Conservation (phyloP, 30 jellyfish, hydroid and myxozoan species). For the Phacellophora camtschatica region DNA sequence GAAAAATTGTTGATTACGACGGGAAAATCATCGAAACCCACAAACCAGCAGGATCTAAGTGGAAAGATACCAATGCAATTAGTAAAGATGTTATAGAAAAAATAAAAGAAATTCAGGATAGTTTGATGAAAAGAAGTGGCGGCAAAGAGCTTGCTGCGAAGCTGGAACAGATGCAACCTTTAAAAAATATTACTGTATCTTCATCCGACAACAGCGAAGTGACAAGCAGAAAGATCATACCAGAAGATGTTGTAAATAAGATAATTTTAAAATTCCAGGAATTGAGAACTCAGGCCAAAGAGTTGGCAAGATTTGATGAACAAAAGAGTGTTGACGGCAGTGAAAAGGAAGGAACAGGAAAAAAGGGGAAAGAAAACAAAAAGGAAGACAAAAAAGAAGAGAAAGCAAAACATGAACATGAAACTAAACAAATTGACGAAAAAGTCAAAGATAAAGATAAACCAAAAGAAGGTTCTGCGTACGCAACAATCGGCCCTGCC, state of each 20-base stretch:
- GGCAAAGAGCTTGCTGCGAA: conserved; percentile 66
- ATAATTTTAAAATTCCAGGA: conserved; percentile 90
- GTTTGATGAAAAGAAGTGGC: conserved; percentile 77
- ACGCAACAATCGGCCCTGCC: conserved; percentile 96
- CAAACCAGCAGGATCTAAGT: conserved; percentile 23
- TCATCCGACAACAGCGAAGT: conserved; percentile 14
- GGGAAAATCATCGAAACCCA: conserved; percentile 60
- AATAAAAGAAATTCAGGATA: conserved; percentile 93
- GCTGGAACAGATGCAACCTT: conserved; percentile 77
- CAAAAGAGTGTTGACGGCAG: neutral
- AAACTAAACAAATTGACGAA: neutral
- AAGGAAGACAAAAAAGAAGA: neutral
- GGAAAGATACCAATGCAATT: conserved; percentile 56
- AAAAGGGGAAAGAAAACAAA: neutral
- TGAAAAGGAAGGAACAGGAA: neutral
- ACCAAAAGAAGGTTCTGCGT: conserved; percentile 52
- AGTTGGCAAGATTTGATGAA: conserved; percentile 22
- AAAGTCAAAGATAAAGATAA: neutral
- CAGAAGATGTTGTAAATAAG: conserved; percentile 99
- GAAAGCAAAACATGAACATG: neutral
- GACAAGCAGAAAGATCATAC: conserved; percentile 82
- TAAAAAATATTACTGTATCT: conserved; percentile 28
- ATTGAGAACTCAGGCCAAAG: conserved; percentile 82
- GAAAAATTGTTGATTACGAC: conserved; percentile 81
- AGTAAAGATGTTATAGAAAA: conserved; percentile 88